Evolutionary conservation across 2,888 invertebrate genomes (phyloP).

Genomic region (Hyposoter dolosus): DNA sequence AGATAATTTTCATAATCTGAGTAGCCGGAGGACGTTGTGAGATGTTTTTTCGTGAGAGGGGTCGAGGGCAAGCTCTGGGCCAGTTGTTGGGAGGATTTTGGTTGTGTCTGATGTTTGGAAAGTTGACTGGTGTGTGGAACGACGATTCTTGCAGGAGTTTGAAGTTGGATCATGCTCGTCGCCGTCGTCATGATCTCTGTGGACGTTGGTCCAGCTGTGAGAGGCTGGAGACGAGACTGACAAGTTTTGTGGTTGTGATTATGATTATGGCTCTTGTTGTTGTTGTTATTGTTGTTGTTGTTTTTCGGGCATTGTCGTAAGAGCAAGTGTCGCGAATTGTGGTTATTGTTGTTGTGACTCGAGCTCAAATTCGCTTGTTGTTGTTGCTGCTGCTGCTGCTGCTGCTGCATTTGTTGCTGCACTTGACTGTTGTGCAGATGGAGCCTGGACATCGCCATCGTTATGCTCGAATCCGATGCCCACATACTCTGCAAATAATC

Average conservation of each 20-base stretch:
- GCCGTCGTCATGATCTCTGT: constrained; percentile 45
- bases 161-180: constrained; percentile 67
- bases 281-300: constrained; percentile 78
- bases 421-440: constrained; percentile 82
- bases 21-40: constrained; percentile 85
- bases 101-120: constrained; percentile 71
- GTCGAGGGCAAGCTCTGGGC: constrained; percentile 83
- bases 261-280: constrained; percentile 75
- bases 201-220: constrained; percentile 29
- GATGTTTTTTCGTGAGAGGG: constrained; percentile 81
- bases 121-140: constrained; percentile 74
- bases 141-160: constrained; percentile 74
- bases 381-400: constrained; percentile 79
- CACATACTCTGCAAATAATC: constrained; percentile 86
- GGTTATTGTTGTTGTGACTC: constrained; percentile 72
- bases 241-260: constrained; percentile 72
- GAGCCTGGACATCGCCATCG: constrained; percentile 82
- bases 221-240: constrained; percentile 66
- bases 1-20: constrained; percentile 89
- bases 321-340: constrained; percentile 72
- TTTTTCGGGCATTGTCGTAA: constrained; percentile 73
- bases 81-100: constrained; percentile 74
- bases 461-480: constrained; percentile 86
- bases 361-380: constrained; percentile 76
- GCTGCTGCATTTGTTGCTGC: constrained; percentile 82